Base-by-base conservation (phyloP, 2,797 vertebrate species). In the Tapera naevia region DNA sequence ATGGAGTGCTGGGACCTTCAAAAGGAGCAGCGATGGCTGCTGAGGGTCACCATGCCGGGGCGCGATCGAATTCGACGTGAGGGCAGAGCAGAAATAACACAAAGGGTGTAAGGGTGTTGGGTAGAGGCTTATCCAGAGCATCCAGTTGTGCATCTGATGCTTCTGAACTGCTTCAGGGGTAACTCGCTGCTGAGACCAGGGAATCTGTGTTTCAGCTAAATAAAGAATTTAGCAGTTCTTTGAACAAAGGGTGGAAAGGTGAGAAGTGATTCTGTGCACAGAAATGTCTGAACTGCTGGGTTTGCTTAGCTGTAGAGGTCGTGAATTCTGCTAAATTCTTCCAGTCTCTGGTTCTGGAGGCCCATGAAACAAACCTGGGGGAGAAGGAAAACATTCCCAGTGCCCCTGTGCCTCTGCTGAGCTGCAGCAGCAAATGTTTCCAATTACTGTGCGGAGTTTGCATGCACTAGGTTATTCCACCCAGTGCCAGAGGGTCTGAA, bases 41-140 rank as follows among this genome's bases (percentile, higher is more conserved):
- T 0, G 0, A 2, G 14, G 41, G 65, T 56, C 37, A 6, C 46
- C 0, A 0, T 8, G 58, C 21, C 0, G 1, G 8, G 3, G 10
- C 2, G 5, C 1, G 7, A 3, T 7, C 4, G 60, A 48, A 17
- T 35, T 11, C 0, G 3, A 30, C 5, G 3, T 0, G 5, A 54
- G 57, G n/a, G 12, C 4, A 25, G 72, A n/a, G 2, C 51, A 2
- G 50, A 16, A 58, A 39, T 19, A 3, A 3, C 1, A 4, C 15
- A 14, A 3, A 3, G 48, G 18, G 6, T 23, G n/a, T 17, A 3
- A 3, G 48, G 18, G 6, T 23, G n/a, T 17, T 24, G 46, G 48
- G 27, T 23, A 15, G 6, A 22, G 27, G 69, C 28, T 56, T 17
- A 23, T 5, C 22, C 13, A 11, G 58, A 71, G 70, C 33, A 32